Percentiles rank a stretch among this genome's conserved stretches.
These are phyloP conservation scores for Ianthella basta DNA, from an alignment of 37 sponge, comb jelly and placozoan species.

Conservation along the genomic window DNA sequence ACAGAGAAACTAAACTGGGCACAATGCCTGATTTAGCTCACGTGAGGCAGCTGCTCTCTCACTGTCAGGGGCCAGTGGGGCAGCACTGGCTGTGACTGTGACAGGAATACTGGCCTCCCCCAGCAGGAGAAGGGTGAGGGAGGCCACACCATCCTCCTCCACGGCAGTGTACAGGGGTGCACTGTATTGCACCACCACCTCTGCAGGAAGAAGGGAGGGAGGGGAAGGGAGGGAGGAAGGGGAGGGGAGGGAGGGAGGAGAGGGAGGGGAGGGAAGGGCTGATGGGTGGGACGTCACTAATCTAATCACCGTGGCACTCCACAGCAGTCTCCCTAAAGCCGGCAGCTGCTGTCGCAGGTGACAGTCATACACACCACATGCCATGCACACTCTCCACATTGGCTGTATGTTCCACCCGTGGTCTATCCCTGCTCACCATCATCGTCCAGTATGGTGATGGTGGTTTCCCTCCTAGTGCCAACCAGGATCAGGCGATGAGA, in stretches of 20 bases:
- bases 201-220: not conserved
- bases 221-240: not conserved
- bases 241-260: not conserved
- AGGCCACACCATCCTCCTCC: not conserved
- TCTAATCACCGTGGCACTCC: too few species aligned
- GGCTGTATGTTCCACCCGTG: too few species aligned
- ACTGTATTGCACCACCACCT: conserved; percentile 1
- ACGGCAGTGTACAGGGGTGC: not conserved
- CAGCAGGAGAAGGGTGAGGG: not conserved
- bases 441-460: conserved; percentile 5
- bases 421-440: conserved; percentile 25
- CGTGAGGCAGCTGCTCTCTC: not conserved
- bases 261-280: not conserved
- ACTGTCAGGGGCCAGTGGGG: not conserved
- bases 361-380: too few species aligned
- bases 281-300: not conserved
- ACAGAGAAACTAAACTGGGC: too few species aligned
- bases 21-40: too few species aligned
- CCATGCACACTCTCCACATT: too few species aligned
- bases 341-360: too few species aligned
- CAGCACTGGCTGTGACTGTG: not conserved
- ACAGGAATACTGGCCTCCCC: not conserved
- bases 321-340: too few species aligned
- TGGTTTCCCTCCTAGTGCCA: not conserved
- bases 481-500: not conserved